A percentile compares a stretch with the other conserved stretches of the same genome.
These are phyloP conservation scores for Thamnophis elegans DNA, from an alignment of 2,797 vertebrate species.

Conservation along the genomic window DNA sequence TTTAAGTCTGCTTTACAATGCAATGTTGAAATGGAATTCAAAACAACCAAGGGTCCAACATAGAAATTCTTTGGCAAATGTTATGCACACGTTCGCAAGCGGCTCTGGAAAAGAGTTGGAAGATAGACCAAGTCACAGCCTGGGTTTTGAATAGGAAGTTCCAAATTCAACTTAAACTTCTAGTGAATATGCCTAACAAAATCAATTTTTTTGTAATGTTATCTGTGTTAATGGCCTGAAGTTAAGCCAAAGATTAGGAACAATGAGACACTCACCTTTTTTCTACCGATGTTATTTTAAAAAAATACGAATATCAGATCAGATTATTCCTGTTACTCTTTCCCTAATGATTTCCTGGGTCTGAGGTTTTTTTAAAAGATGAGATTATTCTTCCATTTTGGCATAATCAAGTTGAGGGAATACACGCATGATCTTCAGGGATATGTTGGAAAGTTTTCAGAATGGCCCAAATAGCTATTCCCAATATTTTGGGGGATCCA, in stretches of 20 bases:
- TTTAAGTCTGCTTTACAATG: conserved; percentile 90
- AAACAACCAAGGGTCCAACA: conserved; percentile 74
- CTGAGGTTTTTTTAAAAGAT: conserved; percentile 22
- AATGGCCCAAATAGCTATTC: not conserved
- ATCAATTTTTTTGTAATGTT: conserved; percentile 38
- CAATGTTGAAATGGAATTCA: conserved; percentile 84
- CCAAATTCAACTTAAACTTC: conserved; percentile 26
- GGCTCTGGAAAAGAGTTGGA: conserved; percentile 65
- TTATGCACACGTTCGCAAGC: conserved; percentile 85
- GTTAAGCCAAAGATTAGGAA: conserved; percentile 45
- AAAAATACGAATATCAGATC: conserved; percentile 1
- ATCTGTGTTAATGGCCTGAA: conserved; percentile 37
- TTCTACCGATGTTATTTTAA: conserved; percentile 39
- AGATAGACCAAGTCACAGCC: conserved; percentile 59
- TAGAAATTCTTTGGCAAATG: conserved; percentile 93
- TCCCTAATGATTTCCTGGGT: conserved; percentile 39
- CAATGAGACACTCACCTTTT: conserved; percentile 29
- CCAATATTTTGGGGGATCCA: not conserved
- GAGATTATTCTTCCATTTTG: conserved; percentile 6
- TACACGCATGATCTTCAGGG: not conserved
- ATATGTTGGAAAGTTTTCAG: not conserved
- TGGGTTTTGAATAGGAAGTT: conserved; percentile 55
- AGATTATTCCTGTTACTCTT: conserved; percentile 37
- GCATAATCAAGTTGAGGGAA: conserved; percentile 3
- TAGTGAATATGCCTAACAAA: conserved; percentile 38